Percentiles rank a stretch among this genome's conserved stretches.
phyloP scores from a whole-genome alignment of 2,888 invertebrate species.

The Poecilobothrus nobilitatus region DNA sequence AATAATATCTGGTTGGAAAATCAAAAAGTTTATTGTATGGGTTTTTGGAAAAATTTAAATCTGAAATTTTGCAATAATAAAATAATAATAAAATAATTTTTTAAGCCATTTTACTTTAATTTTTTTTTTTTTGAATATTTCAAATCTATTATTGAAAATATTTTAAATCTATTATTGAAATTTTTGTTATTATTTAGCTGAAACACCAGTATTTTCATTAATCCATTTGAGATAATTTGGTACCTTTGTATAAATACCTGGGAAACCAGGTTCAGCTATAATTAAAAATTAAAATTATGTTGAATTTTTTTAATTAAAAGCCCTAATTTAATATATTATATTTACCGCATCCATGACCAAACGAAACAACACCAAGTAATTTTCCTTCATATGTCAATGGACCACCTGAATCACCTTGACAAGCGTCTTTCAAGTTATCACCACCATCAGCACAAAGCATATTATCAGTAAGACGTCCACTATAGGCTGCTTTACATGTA shows the following conservation, averaged over 20 bases:
- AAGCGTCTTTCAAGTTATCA: constrained; percentile 38
- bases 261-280: background rate
- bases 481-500: constrained; percentile 22
- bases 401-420: constrained; percentile 28
- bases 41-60: too few relatives aligned
- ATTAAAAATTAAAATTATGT: background rate
- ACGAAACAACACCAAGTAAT: constrained; percentile 38
- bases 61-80: too few relatives aligned
- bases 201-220: too few relatives aligned
- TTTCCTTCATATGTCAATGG: constrained; percentile 22
- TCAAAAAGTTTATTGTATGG: too few relatives aligned
- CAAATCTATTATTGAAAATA: too few relatives aligned
- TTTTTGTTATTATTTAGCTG: too few relatives aligned
- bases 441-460: background rate
- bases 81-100: too few relatives aligned
- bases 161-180: too few relatives aligned
- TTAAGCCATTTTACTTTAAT: too few relatives aligned
- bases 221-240: background rate
- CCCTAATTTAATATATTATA: background rate
- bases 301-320: too few relatives aligned
- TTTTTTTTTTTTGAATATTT: too few relatives aligned
- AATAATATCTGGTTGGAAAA: too few relatives aligned
- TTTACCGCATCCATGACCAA: constrained; percentile 41
- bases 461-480: background rate
- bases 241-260: background rate